Evolutionary conservation across 1,140 invertebrate species (phyloP).

Genomic region (Lamellibrachia luymesi): DNA sequence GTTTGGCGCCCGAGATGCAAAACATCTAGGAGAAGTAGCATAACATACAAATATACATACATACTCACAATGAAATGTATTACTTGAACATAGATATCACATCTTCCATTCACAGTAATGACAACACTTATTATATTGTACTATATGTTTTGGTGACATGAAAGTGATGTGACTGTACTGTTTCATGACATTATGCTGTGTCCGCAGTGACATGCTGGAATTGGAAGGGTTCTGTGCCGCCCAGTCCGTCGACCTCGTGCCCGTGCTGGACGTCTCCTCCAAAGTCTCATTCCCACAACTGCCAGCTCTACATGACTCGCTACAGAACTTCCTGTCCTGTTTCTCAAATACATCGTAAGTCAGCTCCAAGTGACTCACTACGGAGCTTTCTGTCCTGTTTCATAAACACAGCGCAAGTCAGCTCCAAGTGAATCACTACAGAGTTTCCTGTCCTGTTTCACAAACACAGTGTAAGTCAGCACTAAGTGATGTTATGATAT

Average conservation of each 20-base stretch:
- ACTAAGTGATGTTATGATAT: too few relatives aligned
- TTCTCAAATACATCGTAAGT: conserved; percentile 59
- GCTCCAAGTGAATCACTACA: too few relatives aligned
- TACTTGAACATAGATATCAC: conserved; percentile 13
- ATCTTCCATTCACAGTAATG: neutral
- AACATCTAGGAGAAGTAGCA: too few relatives aligned
- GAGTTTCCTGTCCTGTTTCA: too few relatives aligned
- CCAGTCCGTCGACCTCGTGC: conserved; percentile 61
- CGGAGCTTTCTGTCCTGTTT: too few relatives aligned
- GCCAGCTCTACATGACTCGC: conserved; percentile 62
- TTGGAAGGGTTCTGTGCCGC: conserved; percentile 67
- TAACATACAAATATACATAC: too few relatives aligned
- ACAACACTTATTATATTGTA: neutral
- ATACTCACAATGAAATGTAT: neutral
- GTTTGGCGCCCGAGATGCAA: too few relatives aligned
- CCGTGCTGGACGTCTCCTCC: conserved; percentile 65
- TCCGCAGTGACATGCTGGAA: conserved; percentile 64
- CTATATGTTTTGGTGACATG: neutral
- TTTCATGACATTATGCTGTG: neutral
- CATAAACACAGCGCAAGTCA: too few relatives aligned
- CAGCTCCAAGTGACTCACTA: neutral
- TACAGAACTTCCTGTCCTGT: conserved; percentile 62
- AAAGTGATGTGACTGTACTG: neutral
- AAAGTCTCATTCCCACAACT: conserved; percentile 62
- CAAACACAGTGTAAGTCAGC: too few relatives aligned